Percentiles rank a stretch among this genome's conserved stretches.
These are phyloP conservation scores for Mystacornis crossleyi DNA, from an alignment of 2,113 vertebrate genomes.

Conservation along the genomic window DNA sequence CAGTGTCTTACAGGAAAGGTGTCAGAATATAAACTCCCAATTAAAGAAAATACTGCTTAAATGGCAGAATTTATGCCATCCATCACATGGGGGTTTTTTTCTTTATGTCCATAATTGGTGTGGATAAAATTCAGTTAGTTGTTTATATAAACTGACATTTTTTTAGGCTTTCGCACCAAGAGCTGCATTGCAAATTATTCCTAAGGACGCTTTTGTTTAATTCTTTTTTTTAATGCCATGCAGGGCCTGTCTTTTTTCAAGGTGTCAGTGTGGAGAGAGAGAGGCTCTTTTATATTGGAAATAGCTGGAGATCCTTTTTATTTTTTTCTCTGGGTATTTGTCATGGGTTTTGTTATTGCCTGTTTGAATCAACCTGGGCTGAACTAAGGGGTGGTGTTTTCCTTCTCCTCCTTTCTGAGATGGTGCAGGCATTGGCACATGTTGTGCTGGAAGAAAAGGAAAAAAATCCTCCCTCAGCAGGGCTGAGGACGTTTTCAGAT, in stretches of 20 bases:
- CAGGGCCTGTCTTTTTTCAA: constrained; percentile 98
- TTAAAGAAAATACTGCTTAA: constrained; percentile 75
- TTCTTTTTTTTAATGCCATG: constrained; percentile 84
- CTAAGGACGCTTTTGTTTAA: constrained; percentile 96
- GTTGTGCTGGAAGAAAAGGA: constrained; percentile 56
- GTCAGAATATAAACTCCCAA: constrained; percentile 73
- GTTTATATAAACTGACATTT: constrained; percentile 98
- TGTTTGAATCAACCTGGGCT: constrained; percentile 77
- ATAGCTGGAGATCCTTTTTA: constrained; percentile 68
- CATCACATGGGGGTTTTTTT: constrained; percentile 43
- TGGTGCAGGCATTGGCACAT: constrained; percentile 95
- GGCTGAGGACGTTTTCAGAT: constrained; percentile 78
- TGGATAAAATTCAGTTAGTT: constrained; percentile 91
- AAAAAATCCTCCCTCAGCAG: constrained; percentile 39
- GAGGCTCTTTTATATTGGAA: constrained; percentile 78
- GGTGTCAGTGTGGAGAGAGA: constrained; percentile 81
- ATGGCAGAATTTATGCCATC: constrained; percentile 58
- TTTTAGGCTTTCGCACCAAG: constrained; percentile 97
- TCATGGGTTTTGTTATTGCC: constrained; percentile 79
- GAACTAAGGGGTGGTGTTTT: constrained; percentile 68
- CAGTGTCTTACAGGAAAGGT: constrained; percentile 66
- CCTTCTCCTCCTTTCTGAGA: constrained; percentile 85
- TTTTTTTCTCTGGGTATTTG: constrained; percentile 63
- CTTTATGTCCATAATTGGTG: constrained; percentile 96
- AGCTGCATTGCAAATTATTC: constrained; percentile 87